Evolutionary conservation across 2,113 vertebrate species (phyloP).

Genomic region (Sander vitreus): DNA sequence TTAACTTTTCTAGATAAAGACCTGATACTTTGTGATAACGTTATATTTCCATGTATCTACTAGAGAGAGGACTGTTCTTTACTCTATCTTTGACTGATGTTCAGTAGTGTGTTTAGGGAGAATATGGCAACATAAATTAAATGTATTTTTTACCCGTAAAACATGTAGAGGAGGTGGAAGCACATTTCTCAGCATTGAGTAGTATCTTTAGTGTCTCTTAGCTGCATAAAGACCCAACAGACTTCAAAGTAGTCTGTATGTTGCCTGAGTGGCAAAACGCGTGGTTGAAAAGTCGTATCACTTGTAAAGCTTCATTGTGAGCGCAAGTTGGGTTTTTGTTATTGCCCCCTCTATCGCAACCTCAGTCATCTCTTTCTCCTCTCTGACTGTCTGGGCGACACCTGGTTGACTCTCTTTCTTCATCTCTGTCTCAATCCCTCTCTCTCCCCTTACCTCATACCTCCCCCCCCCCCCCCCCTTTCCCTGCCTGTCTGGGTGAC

Average conservation of each 20-base stretch:
- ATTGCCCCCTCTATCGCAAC: constrained; percentile 15
- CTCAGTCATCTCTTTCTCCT: constrained; percentile 53
- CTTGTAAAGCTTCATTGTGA: constrained; percentile 5
- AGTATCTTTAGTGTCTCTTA: neutral
- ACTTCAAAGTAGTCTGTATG: neutral
- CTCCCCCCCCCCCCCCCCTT: constrained; percentile 77
- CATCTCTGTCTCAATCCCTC: constrained; percentile 41
- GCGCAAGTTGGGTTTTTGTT: constrained; percentile 4
- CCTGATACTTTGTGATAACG: neutral
- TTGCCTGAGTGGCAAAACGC: neutral
- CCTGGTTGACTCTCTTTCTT: constrained; percentile 51
- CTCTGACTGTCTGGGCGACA: constrained; percentile 58
- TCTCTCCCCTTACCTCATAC: constrained; percentile 52
- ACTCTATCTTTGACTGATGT: neutral
- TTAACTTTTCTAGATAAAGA: neutral
- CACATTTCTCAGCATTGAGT: neutral
- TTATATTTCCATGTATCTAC: neutral
- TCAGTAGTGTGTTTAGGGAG: neutral
- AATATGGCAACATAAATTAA: neutral
- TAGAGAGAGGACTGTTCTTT: neutral
- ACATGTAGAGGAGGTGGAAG: neutral
- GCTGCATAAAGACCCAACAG: neutral
- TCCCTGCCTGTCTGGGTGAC: constrained; percentile 91
- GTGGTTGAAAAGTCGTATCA: neutral
- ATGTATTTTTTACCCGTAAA: neutral